A percentile compares a stretch with the other conserved stretches of the same genome.
Evolutionary conservation across 2,113 vertebrate genomes (phyloP).

Genomic region (Aleadryas rufinucha): DNA sequence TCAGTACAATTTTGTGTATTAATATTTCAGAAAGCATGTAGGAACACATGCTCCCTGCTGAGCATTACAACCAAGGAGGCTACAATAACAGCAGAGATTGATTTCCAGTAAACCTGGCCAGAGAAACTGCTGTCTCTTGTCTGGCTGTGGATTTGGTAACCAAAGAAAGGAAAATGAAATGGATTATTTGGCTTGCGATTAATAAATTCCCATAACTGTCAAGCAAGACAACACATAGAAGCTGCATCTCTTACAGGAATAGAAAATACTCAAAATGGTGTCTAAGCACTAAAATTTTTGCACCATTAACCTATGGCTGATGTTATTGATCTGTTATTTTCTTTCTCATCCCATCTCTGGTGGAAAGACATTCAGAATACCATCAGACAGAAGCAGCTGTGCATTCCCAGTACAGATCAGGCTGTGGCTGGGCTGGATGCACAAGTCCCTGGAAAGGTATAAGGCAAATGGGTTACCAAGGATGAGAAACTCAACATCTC

Average conservation of each 20-base stretch:
- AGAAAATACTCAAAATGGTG: neutral
- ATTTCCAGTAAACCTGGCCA: conserved; percentile 20
- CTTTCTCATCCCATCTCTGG: neutral
- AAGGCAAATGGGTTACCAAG: rapidly evolving
- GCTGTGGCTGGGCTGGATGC: neutral
- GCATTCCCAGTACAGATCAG: rapidly evolving
- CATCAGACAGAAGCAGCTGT: neutral
- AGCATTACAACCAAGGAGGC: conserved; percentile 73
- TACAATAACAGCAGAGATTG: conserved; percentile 44
- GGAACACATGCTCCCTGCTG: conserved; percentile 76
- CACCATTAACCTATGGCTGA: neutral
- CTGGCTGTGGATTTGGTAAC: conserved; percentile 57
- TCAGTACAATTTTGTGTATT: conserved; percentile 84
- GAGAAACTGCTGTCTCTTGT: conserved; percentile 46
- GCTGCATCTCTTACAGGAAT: conserved; percentile 58
- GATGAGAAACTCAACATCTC: neutral
- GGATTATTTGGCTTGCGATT: conserved; percentile 63
- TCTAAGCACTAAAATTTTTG: neutral
- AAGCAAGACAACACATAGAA: conserved; percentile 2
- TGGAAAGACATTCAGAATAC: neutral
- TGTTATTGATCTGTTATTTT: neutral
- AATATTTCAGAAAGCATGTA: conserved; percentile 87
- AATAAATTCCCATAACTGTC: conserved; percentile 72
- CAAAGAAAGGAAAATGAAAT: conserved; percentile 67
- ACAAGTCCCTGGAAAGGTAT: neutral